These are phyloP conservation scores for Prochilodus magdalenae DNA, from an alignment of 2,113 vertebrate genomes.

Conservation along the genomic window DNA sequence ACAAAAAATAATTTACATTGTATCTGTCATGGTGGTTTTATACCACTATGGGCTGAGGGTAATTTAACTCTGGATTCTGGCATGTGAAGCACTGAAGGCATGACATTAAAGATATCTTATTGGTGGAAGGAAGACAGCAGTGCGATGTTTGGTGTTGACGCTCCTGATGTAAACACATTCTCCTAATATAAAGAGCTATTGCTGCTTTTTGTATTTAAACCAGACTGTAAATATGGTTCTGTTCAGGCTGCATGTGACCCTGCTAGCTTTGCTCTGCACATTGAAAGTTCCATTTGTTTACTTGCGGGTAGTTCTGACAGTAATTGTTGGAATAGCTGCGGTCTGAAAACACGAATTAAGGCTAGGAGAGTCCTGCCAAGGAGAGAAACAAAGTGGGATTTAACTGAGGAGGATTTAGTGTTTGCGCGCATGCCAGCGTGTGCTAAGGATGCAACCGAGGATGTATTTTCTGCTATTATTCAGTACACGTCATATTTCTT, in stretches of 20 bases:
- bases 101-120: no score
- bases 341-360: constrained; percentile 29
- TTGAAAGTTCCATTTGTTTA: constrained; percentile 21
- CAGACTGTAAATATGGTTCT: neutral
- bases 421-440: neutral
- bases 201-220: neutral
- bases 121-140: no score
- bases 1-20: no score
- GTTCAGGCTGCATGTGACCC: constrained; percentile 5
- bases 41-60: no score
- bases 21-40: no score
- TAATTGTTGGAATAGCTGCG: constrained; percentile 28
- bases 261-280: neutral
- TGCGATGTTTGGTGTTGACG: no score
- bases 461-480: constrained; percentile 11
- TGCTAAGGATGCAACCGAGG: constrained; percentile 7
- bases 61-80: no score
- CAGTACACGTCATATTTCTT: constrained; percentile 12
- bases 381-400: constrained; percentile 24
- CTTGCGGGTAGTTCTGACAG: constrained; percentile 22
- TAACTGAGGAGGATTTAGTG: neutral
- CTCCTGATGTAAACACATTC: no score
- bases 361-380: constrained; percentile 23
- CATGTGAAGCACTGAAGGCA: no score
- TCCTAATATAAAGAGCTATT: no score